Base-by-base conservation (phyloP, 2,888 invertebrate genomes). In the Oxyteleia sp. region DNA sequence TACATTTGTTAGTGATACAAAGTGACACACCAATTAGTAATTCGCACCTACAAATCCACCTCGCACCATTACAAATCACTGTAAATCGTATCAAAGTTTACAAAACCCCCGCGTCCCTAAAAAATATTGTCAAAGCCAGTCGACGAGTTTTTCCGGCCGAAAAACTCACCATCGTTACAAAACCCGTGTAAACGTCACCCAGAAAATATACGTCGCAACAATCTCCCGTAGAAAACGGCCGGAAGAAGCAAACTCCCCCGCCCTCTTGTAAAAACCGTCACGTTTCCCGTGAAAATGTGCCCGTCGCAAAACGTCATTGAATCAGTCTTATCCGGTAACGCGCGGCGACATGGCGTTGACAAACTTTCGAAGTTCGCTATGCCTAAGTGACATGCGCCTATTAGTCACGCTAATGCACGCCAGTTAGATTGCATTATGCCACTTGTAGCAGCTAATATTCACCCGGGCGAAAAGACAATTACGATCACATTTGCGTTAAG, bases 401-500 rank as follows among this genome's bases (percentile, higher is more conserved):
- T 82, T 71, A 72, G 71, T 76, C n/a, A 69, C 64, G 35, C 47
- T 41, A 76, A 61, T 49, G 71, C 71, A 64, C 49, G 66, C 72
- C 64, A 68, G 68, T 72, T 82, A 72, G 61, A 68, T 68, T 45
- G 61, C 47, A 51, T 71, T 66, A 72, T 38, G 45, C 71, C 57
- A 76, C 53, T 64, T 59, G 47, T 61, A 61, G 16, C 59, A 63
- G 35, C 53, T 61, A 78, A 72, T 57, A 71, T 49, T 66, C 49
- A 45, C 18, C 45, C 51, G 47, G 59, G 43, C 53, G 38, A 78
- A 72, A 72, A 68, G 35, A 82, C 51, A 72, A 68, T 68, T 55
- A 61, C 53, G 51, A 72, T 78, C 76, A 78, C 82, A 82, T 78
- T 72, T 69, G 57, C 76, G 15, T 82, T 78, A 78, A 82, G 82